Conservation (phyloP, 2,113 vertebrate species). For the Oophaga pumilio region DNA sequence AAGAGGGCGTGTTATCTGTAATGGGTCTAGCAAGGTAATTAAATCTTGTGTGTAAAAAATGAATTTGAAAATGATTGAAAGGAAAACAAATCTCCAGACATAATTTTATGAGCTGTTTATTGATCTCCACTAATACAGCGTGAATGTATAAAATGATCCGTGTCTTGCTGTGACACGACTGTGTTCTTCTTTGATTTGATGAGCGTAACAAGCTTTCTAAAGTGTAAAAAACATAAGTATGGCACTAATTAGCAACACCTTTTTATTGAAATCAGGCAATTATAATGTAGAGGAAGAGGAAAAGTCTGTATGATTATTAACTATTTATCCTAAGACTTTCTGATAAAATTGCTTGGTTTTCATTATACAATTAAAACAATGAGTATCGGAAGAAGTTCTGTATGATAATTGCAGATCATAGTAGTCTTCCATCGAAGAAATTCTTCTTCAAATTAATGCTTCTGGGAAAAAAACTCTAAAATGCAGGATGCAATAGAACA, state of each 20-base stretch:
- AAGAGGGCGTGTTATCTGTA: slow-evolving; percentile 40
- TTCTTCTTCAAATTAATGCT: no score
- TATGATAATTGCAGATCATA: not conserved
- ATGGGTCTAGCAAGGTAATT: slow-evolving; percentile 13
- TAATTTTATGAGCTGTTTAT: slow-evolving; percentile 39
- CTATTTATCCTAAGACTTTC: not conserved
- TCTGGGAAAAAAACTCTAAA: no score
- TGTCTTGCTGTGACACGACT: not conserved
- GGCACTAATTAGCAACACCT: not conserved
- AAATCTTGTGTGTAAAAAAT: slow-evolving; percentile 19
- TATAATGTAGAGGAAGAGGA: not conserved
- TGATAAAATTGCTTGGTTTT: not conserved
- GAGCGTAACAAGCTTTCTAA: not conserved
- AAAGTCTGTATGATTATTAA: not conserved
- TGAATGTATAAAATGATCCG: not conserved
- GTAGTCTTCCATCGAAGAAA: no score
- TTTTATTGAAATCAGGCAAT: slow-evolving; percentile 12
- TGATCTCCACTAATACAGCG: slow-evolving; percentile 25
- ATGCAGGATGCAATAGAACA: no score
- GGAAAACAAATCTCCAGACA: slow-evolving; percentile 21
- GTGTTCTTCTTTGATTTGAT: slow-evolving; percentile 14
- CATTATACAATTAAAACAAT: not conserved
- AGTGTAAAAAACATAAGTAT: not conserved
- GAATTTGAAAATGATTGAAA: slow-evolving; percentile 26
- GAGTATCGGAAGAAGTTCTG: not conserved